Evolutionary conservation across 2,113 vertebrate genomes (phyloP).

Genomic region (Platichthys flesus): DNA sequence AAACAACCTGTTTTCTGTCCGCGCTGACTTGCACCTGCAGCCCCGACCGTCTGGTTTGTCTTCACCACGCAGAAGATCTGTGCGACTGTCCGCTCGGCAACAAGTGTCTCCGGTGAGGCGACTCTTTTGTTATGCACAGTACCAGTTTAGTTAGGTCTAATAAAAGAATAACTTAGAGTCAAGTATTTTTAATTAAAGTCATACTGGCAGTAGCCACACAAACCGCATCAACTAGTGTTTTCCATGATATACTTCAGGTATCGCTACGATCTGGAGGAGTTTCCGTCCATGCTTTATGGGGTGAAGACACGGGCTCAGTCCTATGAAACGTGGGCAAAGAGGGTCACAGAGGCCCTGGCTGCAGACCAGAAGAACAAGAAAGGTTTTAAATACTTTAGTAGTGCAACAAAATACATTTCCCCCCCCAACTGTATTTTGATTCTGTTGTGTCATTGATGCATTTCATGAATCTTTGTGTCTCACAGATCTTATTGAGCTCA

Average conservation of each 20-base stretch:
- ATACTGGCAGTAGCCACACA: not conserved
- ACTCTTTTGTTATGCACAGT: not conserved
- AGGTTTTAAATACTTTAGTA: conserved; percentile 78
- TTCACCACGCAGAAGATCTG: conserved; percentile 89
- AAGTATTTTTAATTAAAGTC: not conserved
- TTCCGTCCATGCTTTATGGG: conserved; percentile 92
- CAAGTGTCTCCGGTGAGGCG: conserved; percentile 92
- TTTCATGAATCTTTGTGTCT: not conserved
- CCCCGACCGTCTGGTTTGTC: conserved; percentile 92
- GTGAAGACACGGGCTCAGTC: conserved; percentile 96
- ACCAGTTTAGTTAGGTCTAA: not conserved
- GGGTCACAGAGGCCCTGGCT: conserved; percentile 92
- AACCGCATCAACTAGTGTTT: not conserved
- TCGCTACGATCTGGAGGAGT: conserved; percentile 94
- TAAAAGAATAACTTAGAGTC: not conserved
- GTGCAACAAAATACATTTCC: not conserved
- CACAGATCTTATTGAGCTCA: conserved; percentile 93
- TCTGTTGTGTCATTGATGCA: not conserved
- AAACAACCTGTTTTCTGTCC: conserved; percentile 98
- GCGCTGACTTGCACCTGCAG: conserved; percentile 96
- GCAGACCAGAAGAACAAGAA: conserved; percentile 96
- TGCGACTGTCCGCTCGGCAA: conserved; percentile 91
- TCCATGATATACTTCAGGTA: conserved; percentile 81
- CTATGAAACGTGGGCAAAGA: conserved; percentile 95
- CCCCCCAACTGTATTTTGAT: not conserved